Percentiles rank a stretch among this genome's conserved stretches.
Evolutionary conservation across 2,797 vertebrate genomes (phyloP).

Genomic region (Holocentrus rufus): DNA sequence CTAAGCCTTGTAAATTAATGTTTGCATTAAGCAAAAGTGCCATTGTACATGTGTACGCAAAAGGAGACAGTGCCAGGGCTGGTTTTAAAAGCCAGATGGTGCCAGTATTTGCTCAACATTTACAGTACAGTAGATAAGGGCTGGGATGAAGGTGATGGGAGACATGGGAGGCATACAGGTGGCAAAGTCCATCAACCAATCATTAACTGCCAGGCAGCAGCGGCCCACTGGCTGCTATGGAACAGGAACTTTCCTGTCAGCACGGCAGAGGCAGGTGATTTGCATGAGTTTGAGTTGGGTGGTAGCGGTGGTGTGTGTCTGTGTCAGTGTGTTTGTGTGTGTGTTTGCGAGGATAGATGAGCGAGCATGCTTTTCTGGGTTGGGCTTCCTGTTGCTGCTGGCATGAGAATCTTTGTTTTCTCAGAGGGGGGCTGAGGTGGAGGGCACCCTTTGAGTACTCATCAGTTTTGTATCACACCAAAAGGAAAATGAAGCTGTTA

Average conservation of each 20-base stretch:
- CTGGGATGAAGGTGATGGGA: constrained; percentile 14
- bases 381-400: constrained; percentile 39
- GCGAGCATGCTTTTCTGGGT: constrained; percentile 10
- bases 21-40: neutral
- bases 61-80: neutral
- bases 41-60: constrained; percentile 6
- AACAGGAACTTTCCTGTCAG: constrained; percentile 59
- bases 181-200: constrained; percentile 73
- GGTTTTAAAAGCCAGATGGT: constrained; percentile 28
- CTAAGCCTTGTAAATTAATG: neutral
- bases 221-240: constrained; percentile 25
- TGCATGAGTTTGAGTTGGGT: constrained; percentile 56
- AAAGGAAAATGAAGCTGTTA: constrained; percentile 19
- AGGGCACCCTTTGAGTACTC: constrained; percentile 17
- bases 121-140: constrained; percentile 63
- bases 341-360: constrained; percentile 30
- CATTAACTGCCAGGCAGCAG: constrained; percentile 62
- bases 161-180: constrained; percentile 48
- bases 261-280: constrained; percentile 55
- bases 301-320: constrained; percentile 2
- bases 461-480: constrained; percentile 39
- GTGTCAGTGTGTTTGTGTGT: constrained; percentile 6
- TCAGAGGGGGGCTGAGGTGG: constrained; percentile 10
- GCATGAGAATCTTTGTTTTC: constrained; percentile 41
- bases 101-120: constrained; percentile 61